Conservation (phyloP, 2,888 invertebrate species). For the Agonopterix subpropinquella region DNA sequence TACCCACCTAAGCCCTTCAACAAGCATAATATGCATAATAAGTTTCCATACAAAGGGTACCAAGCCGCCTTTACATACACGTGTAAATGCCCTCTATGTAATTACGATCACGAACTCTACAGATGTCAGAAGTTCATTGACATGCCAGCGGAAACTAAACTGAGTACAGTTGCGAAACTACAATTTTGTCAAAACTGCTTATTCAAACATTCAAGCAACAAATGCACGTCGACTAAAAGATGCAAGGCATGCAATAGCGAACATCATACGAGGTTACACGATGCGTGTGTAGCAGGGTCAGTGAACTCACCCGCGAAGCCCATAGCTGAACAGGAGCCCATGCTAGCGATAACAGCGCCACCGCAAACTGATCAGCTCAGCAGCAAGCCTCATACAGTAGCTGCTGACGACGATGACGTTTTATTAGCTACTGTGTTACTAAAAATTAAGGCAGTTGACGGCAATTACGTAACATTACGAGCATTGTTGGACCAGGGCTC, state of each 20-base stretch:
- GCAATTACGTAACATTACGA: background rate
- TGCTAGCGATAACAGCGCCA: background rate
- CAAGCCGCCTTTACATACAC: background rate
- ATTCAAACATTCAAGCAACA: background rate
- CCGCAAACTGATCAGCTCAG: background rate
- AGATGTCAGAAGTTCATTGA: background rate
- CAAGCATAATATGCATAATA: background rate
- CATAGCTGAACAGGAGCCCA: background rate
- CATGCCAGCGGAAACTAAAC: background rate
- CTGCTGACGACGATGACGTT: background rate
- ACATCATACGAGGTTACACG: slow-evolving; percentile 1
- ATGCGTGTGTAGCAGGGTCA: background rate
- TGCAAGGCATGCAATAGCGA: background rate
- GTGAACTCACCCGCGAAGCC: too few species aligned
- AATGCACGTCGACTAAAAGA: background rate
- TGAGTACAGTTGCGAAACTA: background rate
- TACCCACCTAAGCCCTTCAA: background rate
- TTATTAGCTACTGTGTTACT: slow-evolving; percentile 1
- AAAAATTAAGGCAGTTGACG: background rate
- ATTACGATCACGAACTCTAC: background rate
- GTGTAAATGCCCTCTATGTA: background rate
- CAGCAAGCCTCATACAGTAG: background rate
- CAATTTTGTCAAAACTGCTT: background rate
- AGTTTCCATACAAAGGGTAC: background rate
- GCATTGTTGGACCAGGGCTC: too few species aligned